Evolutionary conservation across 2,888 invertebrate genomes (phyloP), one percentile per base, ranked within the genome.

Genomic region (Limnephilus marmoratus): DNA sequence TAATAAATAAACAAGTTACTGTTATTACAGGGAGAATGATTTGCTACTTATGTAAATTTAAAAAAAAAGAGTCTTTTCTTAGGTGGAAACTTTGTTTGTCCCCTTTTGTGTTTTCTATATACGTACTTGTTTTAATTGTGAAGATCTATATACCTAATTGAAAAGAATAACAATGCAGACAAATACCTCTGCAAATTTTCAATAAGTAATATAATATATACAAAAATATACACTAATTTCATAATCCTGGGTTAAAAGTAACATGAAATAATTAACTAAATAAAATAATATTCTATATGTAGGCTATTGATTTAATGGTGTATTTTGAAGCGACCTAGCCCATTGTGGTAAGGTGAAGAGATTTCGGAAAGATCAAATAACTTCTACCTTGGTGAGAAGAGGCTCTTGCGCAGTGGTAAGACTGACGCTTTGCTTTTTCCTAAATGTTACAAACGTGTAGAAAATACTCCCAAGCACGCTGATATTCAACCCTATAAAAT

Each of bases 401-500:
- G 91, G 89, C 34, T 91, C 91, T 45, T 91, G 92, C n/a, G 91
- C n/a, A 13, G 91, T 89, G 31, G 86, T n/a, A 41, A 83, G 83
- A 34, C 88, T 24, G 34, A 85, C 85, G 29, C 41, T 90, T 3
- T 97, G 96, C 94, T 97, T 97, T 93, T 96, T 96, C 94, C 97
- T 97, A 95, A 98, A 98, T 37, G 98, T 98, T 13, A 98, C 98
- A 96, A 98, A 98, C 0, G 98, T 98, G 94, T 98, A 98, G 88
- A 98, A 95, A 89, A 98, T 96, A 95, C 98, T 98, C 81, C 98
- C 98, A 89, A 98, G 94, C 2, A 98, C 98, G 96, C 99, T 99
- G 90, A 99, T 97, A 96, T 99, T 99, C 91, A 99, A 97, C 31
- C 99, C 99, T 93, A 99, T 96, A 96, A 99, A 99, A 95, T 99